Evolutionary conservation across 2,113 vertebrate species (phyloP), one percentile per base, ranked within the genome.

Genomic region (Salvelinus alpinus): DNA sequence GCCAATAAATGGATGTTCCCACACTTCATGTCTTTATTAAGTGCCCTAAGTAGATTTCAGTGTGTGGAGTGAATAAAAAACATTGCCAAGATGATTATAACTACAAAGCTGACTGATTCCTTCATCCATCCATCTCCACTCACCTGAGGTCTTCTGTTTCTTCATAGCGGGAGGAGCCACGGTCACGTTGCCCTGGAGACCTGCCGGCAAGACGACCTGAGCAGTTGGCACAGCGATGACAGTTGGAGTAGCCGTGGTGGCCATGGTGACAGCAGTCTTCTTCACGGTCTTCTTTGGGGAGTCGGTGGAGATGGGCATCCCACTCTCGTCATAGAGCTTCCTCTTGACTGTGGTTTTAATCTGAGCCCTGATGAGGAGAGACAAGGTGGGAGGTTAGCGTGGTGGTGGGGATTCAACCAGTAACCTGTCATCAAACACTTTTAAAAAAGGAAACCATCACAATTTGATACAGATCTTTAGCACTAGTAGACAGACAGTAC

Each of bases 81-180:
- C 38, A 44, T 44, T 12, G 38, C 38, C 38, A 12, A 44, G 38
- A 12, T 44, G 38, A 1, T 12, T 2, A 11, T 12, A 11, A 44
- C 38, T 44, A 44, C 9, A 11, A 44, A 44, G 9, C 38, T 11
- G 38, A 44, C 0, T 44, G 38, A 44, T 44, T 44, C 38, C 38
- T 44, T 44, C 38, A 44, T 54, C 16, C 11, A 51, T 51, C 48
- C 51, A 54, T 54, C 31, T 34, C 66, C 18, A 11, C 82, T 85
- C 78, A 95, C 95, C 95, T 69, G 94, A 91, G 0, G 92, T 87
- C 78, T 96, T 96, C 82, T 93, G 93, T 82, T 95, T 96, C 90
- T 96, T 95, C 73, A 93, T 71, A 22, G 88, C 44, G 0, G 78
- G 74, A 24, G 90, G 84, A 6, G 72, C 68, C 27, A 88, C 72